phyloP scores from a whole-genome alignment of 2,888 invertebrate species.

The Nineta flava region DNA sequence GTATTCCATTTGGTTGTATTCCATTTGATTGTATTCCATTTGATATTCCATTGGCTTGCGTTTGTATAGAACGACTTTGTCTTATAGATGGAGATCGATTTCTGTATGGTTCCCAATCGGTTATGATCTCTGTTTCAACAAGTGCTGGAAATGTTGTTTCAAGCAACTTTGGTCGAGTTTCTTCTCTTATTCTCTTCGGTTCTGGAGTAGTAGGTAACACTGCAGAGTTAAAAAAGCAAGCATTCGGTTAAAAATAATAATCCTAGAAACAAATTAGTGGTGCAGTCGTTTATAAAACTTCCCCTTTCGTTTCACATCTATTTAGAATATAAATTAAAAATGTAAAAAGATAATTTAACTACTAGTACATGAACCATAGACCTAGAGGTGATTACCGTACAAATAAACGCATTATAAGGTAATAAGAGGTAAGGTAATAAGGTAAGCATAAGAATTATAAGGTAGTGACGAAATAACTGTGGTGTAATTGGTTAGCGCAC shows the following conservation, averaged over 20 bases:
- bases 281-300: background rate
- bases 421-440: no score
- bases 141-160: background rate
- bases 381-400: no score
- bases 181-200: background rate
- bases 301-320: background rate
- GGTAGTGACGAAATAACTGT: no score
- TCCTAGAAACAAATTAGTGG: no score
- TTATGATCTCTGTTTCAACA: background rate
- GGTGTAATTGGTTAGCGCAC: no score
- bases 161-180: background rate
- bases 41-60: background rate
- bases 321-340: background rate
- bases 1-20: background rate
- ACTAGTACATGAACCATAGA: no score
- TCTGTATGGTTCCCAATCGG: constrained; percentile 5
- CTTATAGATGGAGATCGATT: background rate
- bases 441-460: no score
- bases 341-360: no score
- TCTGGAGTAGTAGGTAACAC: no score
- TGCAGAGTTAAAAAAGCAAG: no score
- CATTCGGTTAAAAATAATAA: no score
- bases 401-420: no score
- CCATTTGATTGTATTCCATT: background rate
- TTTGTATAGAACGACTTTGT: background rate